A percentile compares a stretch with the other conserved stretches of the same genome.
These are phyloP conservation scores for Origma solitaria DNA, from an alignment of 2,113 vertebrate species.

Conservation along the genomic window DNA sequence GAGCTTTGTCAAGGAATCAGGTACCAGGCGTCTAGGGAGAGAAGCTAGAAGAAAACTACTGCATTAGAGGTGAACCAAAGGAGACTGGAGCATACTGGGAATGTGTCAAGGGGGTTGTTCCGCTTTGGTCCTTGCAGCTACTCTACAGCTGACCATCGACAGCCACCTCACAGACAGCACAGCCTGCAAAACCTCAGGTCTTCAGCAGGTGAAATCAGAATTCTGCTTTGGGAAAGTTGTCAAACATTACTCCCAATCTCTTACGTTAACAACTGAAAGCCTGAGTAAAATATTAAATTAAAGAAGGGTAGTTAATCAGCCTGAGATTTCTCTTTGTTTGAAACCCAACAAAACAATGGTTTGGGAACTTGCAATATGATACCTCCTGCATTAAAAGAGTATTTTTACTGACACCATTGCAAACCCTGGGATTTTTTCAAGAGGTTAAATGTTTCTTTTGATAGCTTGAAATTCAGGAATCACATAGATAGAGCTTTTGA, in stretches of 20 bases:
- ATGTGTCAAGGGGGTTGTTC: fast-evolving
- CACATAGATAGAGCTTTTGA: background rate
- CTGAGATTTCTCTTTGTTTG: background rate
- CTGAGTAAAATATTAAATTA: background rate
- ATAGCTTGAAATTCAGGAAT: background rate
- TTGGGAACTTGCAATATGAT: background rate
- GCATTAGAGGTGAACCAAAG: background rate
- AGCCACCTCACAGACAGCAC: background rate
- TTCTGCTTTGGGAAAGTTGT: background rate
- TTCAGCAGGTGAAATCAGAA: background rate
- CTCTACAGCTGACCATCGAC: too few relatives aligned
- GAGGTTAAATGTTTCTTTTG: background rate
- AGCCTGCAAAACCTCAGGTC: background rate
- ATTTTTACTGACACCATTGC: background rate
- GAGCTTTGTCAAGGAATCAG: background rate
- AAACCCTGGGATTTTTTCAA: background rate
- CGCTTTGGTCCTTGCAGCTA: background rate
- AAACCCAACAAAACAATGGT: background rate
- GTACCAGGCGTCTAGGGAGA: background rate
- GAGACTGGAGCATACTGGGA: background rate
- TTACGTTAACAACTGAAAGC: background rate
- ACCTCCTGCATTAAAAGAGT: background rate
- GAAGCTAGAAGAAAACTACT: background rate
- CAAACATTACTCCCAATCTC: background rate
- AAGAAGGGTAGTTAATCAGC: background rate